phyloP scores from a whole-genome alignment of 2,888 invertebrate genomes.

The Hirtodrosophila trivittata region DNA sequence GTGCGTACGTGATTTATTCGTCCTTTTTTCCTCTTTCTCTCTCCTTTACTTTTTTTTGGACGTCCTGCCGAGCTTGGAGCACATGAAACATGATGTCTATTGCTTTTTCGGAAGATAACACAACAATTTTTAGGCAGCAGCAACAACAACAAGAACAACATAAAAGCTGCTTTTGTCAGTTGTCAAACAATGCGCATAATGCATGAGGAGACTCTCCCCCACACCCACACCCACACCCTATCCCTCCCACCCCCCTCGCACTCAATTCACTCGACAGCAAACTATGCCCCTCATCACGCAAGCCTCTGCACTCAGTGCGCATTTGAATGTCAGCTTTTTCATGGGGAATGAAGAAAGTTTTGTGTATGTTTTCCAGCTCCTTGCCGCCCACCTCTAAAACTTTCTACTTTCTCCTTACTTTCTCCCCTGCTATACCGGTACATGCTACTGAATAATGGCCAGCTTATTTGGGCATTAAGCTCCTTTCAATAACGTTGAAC shows the following conservation, averaged over 20 bases:
- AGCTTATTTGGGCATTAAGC: constrained; percentile 77
- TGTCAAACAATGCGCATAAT: constrained; percentile 76
- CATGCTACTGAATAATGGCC: constrained; percentile 75
- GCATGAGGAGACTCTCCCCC: constrained; percentile 48
- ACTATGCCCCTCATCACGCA: background rate
- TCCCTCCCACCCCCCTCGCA: too few relatives aligned
- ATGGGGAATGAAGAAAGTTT: constrained; percentile 39
- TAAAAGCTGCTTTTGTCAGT: constrained; percentile 76
- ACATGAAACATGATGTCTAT: constrained; percentile 37
- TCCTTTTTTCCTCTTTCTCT: too few relatives aligned
- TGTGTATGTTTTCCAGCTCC: constrained; percentile 21
- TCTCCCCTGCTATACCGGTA: constrained; percentile 20
- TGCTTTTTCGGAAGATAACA: constrained; percentile 45
- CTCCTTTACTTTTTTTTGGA: too few relatives aligned
- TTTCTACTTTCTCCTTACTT: background rate
- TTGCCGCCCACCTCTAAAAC: constrained; percentile 2
- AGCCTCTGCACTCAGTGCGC: constrained; percentile 44
- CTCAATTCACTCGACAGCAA: too few relatives aligned
- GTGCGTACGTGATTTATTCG: constrained; percentile 56
- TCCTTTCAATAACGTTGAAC: constrained; percentile 71
- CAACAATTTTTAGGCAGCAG: constrained; percentile 57
- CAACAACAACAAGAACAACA: constrained; percentile 39
- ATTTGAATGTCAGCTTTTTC: constrained; percentile 60
- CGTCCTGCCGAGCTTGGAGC: too few relatives aligned
- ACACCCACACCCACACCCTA: background rate